Base-by-base conservation (phyloP, 2,797 vertebrate species). In the Fistularia tabacaria region DNA sequence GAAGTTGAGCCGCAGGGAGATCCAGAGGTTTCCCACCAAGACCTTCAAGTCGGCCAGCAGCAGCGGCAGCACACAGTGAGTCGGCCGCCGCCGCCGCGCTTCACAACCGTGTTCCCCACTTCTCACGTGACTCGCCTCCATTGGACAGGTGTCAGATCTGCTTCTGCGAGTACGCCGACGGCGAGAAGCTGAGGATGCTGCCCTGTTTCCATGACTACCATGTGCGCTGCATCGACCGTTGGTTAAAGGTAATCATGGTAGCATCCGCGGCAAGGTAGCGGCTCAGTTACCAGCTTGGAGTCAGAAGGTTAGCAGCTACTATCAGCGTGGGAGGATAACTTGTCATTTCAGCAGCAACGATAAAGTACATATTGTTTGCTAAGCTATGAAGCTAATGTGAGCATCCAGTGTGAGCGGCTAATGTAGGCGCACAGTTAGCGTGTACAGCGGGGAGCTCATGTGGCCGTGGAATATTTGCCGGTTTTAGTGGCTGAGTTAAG, bases 201-300 rank as follows among this genome's bases (percentile, higher is more conserved):
- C 82, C 91, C 0, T 93, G 91, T 81, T 89, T 93, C 75, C 91
- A 93, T 66, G 89, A 89, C 86, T 93, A 93, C 81, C 91, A 93
- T 6, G 79, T 88, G 1, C 72, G 76, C 8, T 92, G 91, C 14
- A 92, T 92, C 3, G 91, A 92, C 78, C 82, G 73, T 1, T 92
- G 91, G 91, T 57, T 93, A 5, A 91, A 90, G 89, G 91, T 92
- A 64, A 68, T 1, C 41, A 15, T 40, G n/a, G n/a, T n/a, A n/a
- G 36, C 36, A 14, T 13, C 7, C 15, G 45, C 36, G 47, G 36
- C 8, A 11, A 25, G 14, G 14, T 36, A 6, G 14, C 25, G 14
- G n/a, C n/a, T 48, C 25, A 25, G 25, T 25, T n/a, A n/a, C n/a
- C n/a, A n/a, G 25, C 5, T 5, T 25, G 25, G 2, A 25, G 25